phyloP scores from a whole-genome alignment of 2,797 vertebrate species.

The Neosalanx taihuensis region DNA sequence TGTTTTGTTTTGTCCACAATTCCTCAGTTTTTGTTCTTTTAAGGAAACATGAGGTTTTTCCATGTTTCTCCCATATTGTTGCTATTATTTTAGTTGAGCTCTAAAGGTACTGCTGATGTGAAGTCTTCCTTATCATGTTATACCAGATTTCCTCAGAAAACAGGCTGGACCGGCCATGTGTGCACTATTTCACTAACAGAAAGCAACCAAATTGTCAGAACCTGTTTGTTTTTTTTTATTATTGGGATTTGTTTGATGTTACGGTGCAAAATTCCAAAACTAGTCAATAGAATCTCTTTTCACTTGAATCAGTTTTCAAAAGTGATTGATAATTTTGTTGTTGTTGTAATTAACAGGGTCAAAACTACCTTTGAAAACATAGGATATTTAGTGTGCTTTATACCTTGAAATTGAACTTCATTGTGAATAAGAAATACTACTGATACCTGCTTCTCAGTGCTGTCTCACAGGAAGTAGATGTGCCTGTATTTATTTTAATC shows the following conservation, averaged over 20 bases:
- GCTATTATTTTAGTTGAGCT: constrained; percentile 38
- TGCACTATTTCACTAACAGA: constrained; percentile 60
- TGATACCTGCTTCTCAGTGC: constrained; percentile 49
- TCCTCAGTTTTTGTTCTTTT: constrained; percentile 25
- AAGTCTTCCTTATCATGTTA: constrained; percentile 37
- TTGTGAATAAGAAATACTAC: constrained; percentile 41
- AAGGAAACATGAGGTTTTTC: constrained; percentile 52
- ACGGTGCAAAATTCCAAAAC: constrained; percentile 8
- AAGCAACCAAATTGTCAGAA: constrained; percentile 54
- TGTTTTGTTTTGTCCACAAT: constrained; percentile 16
- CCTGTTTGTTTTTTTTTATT: constrained; percentile 42
- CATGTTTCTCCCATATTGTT: constrained; percentile 27
- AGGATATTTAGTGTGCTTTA: constrained; percentile 8
- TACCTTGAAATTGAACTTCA: constrained; percentile 18
- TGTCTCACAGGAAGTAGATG: constrained; percentile 32
- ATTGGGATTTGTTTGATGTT: constrained; percentile 13
- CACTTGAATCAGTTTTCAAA: constrained; percentile 4
- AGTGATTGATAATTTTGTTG: background rate
- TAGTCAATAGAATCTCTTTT: background rate
- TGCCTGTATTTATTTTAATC: constrained; percentile 30
- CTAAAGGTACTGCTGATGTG: constrained; percentile 58
- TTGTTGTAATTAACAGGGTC: background rate
- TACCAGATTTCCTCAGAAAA: constrained; percentile 40
- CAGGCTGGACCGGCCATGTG: constrained; percentile 44
- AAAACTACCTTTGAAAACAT: background rate